A percentile compares a stretch with the other conserved stretches of the same genome.
These are phyloP conservation scores for Periophthalmus modestus DNA, from an alignment of 2,113 vertebrate genomes.

Conservation along the genomic window DNA sequence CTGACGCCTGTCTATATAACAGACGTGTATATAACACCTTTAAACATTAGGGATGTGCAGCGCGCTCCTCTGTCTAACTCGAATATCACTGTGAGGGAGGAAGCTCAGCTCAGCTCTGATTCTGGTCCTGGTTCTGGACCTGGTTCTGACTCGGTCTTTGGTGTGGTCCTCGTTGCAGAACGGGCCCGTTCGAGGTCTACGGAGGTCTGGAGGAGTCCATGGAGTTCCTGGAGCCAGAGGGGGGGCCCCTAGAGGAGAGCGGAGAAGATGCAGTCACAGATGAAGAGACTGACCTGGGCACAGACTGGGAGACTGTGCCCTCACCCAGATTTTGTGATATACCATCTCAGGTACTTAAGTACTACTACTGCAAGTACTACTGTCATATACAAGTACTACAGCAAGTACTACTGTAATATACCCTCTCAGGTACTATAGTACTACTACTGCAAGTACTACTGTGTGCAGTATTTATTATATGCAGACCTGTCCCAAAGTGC, in stretches of 20 bases:
- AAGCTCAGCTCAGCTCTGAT: background rate
- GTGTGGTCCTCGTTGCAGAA: conserved; percentile 35
- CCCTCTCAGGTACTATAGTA: conserved; percentile 80
- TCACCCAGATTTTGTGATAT: conserved; percentile 98
- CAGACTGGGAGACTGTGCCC: conserved; percentile 97
- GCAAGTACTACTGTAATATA: conserved; percentile 83
- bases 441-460: background rate
- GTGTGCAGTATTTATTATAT: background rate
- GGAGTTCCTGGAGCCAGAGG: conserved; percentile 94
- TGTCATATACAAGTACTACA: background rate
- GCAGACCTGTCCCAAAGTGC: background rate
- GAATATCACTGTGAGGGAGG: too few species aligned
- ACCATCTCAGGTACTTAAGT: conserved; percentile 81
- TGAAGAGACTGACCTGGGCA: conserved; percentile 95
- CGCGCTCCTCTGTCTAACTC: too few species aligned
- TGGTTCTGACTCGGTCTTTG: background rate
- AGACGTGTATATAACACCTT: too few species aligned
- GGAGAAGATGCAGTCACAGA: conserved; percentile 89
- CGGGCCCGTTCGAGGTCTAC: conserved; percentile 91
- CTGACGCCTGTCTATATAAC: too few species aligned
- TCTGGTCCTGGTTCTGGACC: background rate
- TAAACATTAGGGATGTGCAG: too few species aligned
- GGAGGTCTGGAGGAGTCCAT: conserved; percentile 96
- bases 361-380: background rate
- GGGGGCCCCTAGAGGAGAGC: conserved; percentile 87